Conservation (phyloP, 2,797 vertebrate genomes). For the Sebastes miniatus region DNA sequence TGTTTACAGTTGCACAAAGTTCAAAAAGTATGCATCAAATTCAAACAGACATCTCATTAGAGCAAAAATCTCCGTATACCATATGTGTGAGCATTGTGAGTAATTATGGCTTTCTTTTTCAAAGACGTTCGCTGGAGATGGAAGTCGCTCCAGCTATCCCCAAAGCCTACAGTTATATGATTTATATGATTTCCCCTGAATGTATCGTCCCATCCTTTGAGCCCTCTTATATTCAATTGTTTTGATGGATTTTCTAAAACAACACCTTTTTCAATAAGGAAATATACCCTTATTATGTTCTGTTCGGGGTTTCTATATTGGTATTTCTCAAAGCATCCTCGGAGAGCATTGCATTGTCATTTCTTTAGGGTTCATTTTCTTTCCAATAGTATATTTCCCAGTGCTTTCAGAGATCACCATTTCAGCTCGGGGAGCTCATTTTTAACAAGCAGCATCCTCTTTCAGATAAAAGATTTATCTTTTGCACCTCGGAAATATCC, state of each 20-base stretch:
- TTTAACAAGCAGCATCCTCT: slow-evolving; percentile 64
- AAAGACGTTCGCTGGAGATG: slow-evolving; percentile 23
- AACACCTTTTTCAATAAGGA: slow-evolving; percentile 70
- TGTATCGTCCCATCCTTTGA: slow-evolving; percentile 53
- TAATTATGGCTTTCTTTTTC: slow-evolving; percentile 58
- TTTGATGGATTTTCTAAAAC: slow-evolving; percentile 75
- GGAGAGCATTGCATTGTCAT: slow-evolving; percentile 44
- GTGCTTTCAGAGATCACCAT: slow-evolving; percentile 33
- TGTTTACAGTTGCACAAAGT: slow-evolving; percentile 33
- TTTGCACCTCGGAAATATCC: slow-evolving; percentile 38
- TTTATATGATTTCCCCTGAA: slow-evolving; percentile 73
- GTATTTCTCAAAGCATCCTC: slow-evolving; percentile 63
- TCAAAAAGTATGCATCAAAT: slow-evolving; percentile 3
- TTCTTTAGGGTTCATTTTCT: slow-evolving; percentile 51
- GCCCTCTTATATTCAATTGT: slow-evolving; percentile 70
- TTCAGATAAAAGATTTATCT: slow-evolving; percentile 56
- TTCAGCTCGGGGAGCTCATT: slow-evolving; percentile 42
- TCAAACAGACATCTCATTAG: slow-evolving; percentile 49
- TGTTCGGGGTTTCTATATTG: slow-evolving; percentile 55
- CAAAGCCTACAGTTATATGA: slow-evolving; percentile 54
- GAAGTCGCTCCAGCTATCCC: slow-evolving; percentile 36
- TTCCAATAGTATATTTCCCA: slow-evolving; percentile 30
- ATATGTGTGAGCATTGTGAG: slow-evolving; percentile 39
- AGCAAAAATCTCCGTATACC: not conserved
- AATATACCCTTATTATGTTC: slow-evolving; percentile 66